Evolutionary conservation across 2,113 vertebrate species (phyloP), one percentile per base, ranked within the genome.

Genomic region (Bujurquina vittata): DNA sequence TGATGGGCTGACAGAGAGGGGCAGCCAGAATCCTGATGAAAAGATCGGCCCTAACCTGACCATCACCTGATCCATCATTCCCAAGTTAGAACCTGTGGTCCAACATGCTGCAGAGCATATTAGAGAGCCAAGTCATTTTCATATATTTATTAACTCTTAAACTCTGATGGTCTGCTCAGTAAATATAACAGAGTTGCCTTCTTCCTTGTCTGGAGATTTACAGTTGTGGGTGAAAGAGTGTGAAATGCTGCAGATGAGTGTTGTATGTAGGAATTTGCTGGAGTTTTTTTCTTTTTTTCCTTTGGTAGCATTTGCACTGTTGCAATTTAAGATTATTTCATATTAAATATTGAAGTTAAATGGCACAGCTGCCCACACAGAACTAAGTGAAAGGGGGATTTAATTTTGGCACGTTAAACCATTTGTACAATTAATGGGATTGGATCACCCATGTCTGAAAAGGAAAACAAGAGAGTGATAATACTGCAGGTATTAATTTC

Each of bases 151-250:
- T 62, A 37, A 62, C 10, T 35, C 17, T 35, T 11, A 37, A 35
- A 62, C 18, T n/a, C 5, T n/a, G 3, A 62, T 35, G 1, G 60
- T 62, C 60, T 0, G 33, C 60, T 0, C 1, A 1, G 33, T 40
- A 40, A 40, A 11, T 40, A 11, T 40, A 40, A 40, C 37, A 40
- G 10, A 10, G 9, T 40, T 40, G 37, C 37, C 37, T 40, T 11
- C 60, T 62, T 1, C 6, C 60, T 11, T 37, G 18, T 62, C 60
- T 14, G 20, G 33, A 1, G 60, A 33, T 35, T 62, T 37, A 35
- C 3, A 62, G 33, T 37, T 62, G 59, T 61, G 17, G 59, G 17
- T 61, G 17, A 61, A 61, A 60, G 59, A 29, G 57, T 8, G 8
- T 20, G 29, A 20, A 4, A 2, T 17, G 59, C 59, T 1, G 59